Evolutionary conservation across 2,113 vertebrate species (phyloP).

Genomic region (Manacus vitellinus): DNA sequence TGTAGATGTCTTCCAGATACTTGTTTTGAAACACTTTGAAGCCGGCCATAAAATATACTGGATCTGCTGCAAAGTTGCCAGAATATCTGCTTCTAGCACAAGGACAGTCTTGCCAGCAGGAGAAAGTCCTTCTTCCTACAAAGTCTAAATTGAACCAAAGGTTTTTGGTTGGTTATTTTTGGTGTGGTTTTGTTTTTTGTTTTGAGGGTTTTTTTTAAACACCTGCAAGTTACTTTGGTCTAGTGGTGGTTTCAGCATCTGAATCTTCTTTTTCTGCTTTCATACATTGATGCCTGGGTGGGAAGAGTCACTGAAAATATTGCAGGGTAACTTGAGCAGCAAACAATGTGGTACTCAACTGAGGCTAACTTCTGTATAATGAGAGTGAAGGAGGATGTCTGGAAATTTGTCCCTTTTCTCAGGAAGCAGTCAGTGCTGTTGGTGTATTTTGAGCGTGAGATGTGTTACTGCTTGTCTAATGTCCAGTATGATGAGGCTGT

Average conservation of each 20-base stretch:
- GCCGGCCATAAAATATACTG: not conserved
- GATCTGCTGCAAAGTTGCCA: not conserved
- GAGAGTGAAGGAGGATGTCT: not conserved
- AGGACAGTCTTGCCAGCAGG: not conserved
- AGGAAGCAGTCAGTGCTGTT: not conserved
- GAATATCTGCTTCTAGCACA: not conserved
- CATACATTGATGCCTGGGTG: fast-evolving
- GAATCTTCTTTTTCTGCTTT: not conserved
- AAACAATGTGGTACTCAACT: not conserved
- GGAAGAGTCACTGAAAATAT: not conserved
- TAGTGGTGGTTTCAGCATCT: not conserved
- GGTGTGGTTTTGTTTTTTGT: not conserved
- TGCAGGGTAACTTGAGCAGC: not conserved
- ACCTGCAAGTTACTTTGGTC: not conserved
- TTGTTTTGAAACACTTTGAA: not conserved
- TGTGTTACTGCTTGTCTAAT: not conserved
- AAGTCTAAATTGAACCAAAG: not conserved
- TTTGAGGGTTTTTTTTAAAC: not conserved
- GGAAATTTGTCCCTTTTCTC: not conserved
- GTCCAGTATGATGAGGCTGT: not conserved
- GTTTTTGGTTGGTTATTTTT: not conserved
- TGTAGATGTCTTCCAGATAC: not conserved
- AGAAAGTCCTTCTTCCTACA: not conserved
- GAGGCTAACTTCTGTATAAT: not conserved
- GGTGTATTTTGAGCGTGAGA: fast-evolving